A percentile compares a stretch with the other conserved stretches of the same genome.
These are phyloP conservation scores for Tachycineta bicolor DNA, from an alignment of 2,113 vertebrate genomes.

Conservation along the genomic window DNA sequence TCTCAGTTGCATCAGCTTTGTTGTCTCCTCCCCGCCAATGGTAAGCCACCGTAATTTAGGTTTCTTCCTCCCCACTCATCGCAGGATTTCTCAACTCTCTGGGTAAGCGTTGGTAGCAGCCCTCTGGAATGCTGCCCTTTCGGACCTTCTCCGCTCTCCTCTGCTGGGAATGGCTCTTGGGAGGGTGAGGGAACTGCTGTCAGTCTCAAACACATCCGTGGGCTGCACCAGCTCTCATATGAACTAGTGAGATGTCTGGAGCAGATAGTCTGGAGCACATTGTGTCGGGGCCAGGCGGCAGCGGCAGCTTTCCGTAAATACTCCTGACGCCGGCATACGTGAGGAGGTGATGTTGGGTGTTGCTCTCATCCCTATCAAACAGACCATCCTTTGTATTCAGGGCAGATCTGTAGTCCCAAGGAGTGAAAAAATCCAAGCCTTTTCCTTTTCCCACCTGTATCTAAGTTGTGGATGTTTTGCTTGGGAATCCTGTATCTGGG, in stretches of 20 bases:
- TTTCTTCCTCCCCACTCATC: accelerated
- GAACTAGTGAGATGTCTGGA: constrained; percentile 28
- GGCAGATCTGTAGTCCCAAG: neutral
- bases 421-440: neutral
- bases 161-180: neutral
- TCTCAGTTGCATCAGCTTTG: neutral
- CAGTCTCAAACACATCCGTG: neutral
- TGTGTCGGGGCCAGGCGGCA: neutral
- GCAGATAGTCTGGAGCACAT: constrained; percentile 27
- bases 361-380: neutral
- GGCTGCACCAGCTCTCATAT: neutral
- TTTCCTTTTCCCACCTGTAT: neutral
- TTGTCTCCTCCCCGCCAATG: neutral
- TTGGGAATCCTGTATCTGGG: neutral
- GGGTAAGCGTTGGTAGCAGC: accelerated
- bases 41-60: neutral
- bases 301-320: accelerated
- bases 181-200: neutral
- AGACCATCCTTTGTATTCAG: neutral
- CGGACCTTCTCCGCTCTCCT: accelerated
- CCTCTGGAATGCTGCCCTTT: neutral
- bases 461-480: neutral
- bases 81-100: neutral
- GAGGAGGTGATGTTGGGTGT: neutral
- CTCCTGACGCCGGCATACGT: neutral